phyloP scores from a whole-genome alignment of 2,797 vertebrate species.

The Microtus agrestis region DNA sequence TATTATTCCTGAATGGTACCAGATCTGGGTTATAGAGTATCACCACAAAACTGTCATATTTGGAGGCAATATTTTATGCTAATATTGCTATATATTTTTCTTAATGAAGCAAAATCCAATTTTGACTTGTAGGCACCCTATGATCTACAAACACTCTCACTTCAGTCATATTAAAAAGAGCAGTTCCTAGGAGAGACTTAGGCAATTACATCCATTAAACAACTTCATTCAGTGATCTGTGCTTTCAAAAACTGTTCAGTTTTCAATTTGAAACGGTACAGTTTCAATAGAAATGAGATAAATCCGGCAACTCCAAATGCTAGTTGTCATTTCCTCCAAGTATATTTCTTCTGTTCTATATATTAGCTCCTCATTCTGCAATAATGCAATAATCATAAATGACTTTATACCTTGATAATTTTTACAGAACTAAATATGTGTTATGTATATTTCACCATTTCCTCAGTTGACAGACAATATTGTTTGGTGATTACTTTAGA shows the following conservation, averaged over 20 bases:
- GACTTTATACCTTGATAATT: neutral
- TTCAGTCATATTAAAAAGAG: neutral
- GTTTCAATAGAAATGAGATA: neutral
- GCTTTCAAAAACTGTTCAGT: neutral
- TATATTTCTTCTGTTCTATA: neutral
- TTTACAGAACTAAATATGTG: neutral
- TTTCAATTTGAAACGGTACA: neutral
- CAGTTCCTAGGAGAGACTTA: neutral
- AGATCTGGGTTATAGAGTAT: neutral
- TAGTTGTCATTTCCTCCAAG: neutral
- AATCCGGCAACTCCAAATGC: neutral
- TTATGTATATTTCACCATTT: neutral
- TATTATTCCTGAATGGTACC: neutral
- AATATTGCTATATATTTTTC: neutral
- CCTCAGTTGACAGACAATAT: neutral
- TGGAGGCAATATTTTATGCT: neutral
- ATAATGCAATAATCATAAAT: neutral
- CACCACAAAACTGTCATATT: neutral
- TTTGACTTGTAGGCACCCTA: neutral
- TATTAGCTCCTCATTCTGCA: neutral
- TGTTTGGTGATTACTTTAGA: neutral
- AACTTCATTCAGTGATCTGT: neutral
- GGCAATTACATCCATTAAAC: neutral
- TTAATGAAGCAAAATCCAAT: neutral
- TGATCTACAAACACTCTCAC: neutral